A percentile compares a stretch with the other conserved stretches of the same genome.
Evolutionary conservation across 1,140 invertebrate species (phyloP).

Genomic region (Caenorhabditis latens): DNA sequence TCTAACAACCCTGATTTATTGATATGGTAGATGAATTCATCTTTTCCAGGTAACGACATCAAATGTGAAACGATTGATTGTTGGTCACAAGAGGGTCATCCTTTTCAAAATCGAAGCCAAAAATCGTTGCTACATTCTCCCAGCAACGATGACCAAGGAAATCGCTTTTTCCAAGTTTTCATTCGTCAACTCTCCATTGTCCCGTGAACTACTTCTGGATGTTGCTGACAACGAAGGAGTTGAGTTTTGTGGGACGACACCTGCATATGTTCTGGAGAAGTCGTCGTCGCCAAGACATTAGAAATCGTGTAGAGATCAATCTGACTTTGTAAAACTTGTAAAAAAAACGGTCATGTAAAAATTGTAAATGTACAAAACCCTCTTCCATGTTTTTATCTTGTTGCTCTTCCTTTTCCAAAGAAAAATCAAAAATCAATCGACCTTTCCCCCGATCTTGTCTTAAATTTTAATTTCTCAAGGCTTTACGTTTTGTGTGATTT

Average conservation of each 20-base stretch:
- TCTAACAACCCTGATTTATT: too few species aligned
- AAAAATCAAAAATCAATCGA: too few species aligned
- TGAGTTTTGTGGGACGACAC: constrained; percentile 16
- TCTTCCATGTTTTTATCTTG: neutral
- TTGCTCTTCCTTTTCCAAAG: neutral
- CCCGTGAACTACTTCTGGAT: neutral
- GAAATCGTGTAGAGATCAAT: neutral
- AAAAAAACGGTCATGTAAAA: constrained; percentile 7
- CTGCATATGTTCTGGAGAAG: constrained; percentile 21
- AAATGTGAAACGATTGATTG: constrained; percentile 12
- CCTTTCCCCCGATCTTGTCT: neutral
- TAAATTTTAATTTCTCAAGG: neutral
- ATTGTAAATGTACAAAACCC: neutral
- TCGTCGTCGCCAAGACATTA: neutral
- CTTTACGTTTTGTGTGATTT: constrained; percentile 40
- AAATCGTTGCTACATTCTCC: constrained; percentile 22
- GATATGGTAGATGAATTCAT: neutral
- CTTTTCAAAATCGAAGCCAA: constrained; percentile 41
- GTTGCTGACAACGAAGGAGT: constrained; percentile 26
- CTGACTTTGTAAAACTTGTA: neutral
- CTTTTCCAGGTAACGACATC: constrained; percentile 10
- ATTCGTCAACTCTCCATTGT: neutral
- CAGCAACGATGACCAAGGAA: neutral
- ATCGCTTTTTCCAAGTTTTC: constrained; percentile 22
- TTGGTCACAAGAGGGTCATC: constrained; percentile 13